Evolutionary conservation across 2,888 invertebrate genomes (phyloP), one percentile per base, ranked within the genome.

Genomic region (Erannis defoliaria): DNA sequence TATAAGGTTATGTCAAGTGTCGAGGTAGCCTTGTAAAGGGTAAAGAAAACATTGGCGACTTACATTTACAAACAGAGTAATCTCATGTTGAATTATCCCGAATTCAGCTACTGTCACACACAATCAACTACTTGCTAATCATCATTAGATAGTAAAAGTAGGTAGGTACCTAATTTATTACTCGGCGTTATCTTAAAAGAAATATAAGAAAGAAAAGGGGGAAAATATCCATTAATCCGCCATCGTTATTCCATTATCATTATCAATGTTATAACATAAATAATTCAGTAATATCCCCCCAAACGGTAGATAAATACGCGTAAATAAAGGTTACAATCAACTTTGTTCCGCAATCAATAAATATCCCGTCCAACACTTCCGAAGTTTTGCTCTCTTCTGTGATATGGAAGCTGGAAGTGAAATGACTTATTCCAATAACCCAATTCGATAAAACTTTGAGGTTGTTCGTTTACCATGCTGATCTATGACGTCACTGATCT

Each of bases 311-410:
- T 72, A 75, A 71, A 70, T 38, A 48, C 55, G 50, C 26, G 40
- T 46, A 50, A 70, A 67, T 70, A 64, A 67, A 64, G 61, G 59
- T 67, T 66, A 64, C 70, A 70, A 64, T 64, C 62, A 63, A 68
- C 65, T 60, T 67, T 66, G 67, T 70, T 73, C 65, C 69, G 66
- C 71, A 76, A 76, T 78, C 77, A 75, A 80, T 79, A 76, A 76
- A 78, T 74, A 76, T 75, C 66, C 71, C 67, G 64, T 63, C 69
- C 67, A 68, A 76, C 74, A 74, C 76, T 76, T 73, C 63, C 50
- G 45, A 67, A 71, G 54, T 72, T 71, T 66, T 55, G 23, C 48
- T 55, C 66, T 66, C 55, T 18, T 5, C 16, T 5, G 42, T 29
- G 18, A 49, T 51, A 23, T 29, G 9, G 31, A 29, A 48, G 5